Evolutionary conservation across 2,888 invertebrate genomes (phyloP), one percentile per base, ranked within the genome.

Genomic region (Plusia festucae): DNA sequence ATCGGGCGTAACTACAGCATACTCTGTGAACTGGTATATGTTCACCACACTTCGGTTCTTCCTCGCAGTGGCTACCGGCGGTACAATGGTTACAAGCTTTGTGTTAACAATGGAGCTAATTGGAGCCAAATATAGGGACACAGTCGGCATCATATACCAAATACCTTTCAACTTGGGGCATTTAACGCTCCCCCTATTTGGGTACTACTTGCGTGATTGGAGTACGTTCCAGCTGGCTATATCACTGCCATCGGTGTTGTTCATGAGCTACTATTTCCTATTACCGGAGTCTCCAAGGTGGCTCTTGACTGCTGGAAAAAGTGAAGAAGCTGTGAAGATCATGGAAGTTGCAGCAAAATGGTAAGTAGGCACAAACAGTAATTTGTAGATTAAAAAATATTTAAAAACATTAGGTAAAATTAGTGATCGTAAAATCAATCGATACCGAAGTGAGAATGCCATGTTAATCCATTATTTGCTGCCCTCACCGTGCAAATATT

Each of bases 251-350:
- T 96, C 96, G 0, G 83, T 96, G 9, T 78, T 97, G 40, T 95
- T 97, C 73, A 91, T 97, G 59, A 95, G 96, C 56, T 97, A 97
- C 81, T 97, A 96, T 83, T 97, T 96, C 95, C 86, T 97, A 30
- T 90, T 98, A 20, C 97, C 97, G 3, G 98, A 98, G 91, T 98
- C 98, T 0, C 98, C 98, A 1, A 96, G 98, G 78, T 98, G 98
- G 98, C 95, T 98, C 3, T 89, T 97, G 34, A 96, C 97, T 6
- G 95, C 96, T n/a, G 97, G 97, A 0, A 95, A 95, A 70, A 90
- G 96, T 40, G 96, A 97, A 11, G 95, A 96, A 61, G 97, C 98
- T 0, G 90, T 96, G 0, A 90, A 93, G 77, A 95, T 97, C 7
- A 91, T 98, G 82, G 96, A 96, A 87, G 95, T 93, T 70, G 97